Evolutionary conservation across 2,797 vertebrate species (phyloP), one percentile per base, ranked within the genome.

Genomic region (Otolemur crassicaudatus): DNA sequence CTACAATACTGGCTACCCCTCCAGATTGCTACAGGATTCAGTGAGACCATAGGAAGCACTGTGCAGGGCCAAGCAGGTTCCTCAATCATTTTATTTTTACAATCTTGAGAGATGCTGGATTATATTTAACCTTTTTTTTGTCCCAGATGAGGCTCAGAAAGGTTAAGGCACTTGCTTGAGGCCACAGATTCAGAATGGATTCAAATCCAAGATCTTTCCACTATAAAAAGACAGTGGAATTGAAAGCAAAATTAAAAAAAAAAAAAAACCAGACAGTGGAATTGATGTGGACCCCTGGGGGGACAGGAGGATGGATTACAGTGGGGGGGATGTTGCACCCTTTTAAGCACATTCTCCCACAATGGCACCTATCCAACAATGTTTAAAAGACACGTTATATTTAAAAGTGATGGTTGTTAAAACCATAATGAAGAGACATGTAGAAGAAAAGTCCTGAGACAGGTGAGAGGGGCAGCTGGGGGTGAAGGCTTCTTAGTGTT

Each of bases 311-410:
- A 49, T n/a, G 81, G 80, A 75, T 63, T 5, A 31, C 4, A 63
- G 25, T 5, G 10, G 13, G 49, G 46, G n/a, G 20, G 9, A n/a
- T 1, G 6, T 7, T 20, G 25, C 3, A 4, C 34, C 60, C 53
- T 61, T 82, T 34, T 20, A 53, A 87, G 76, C 76, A 86, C 49
- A 53, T 58, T 72, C 90, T 67, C 76, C 72, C 29, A 29, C 87
- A 58, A 43, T 17, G 53, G 20, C 11, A 31, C 63, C 82, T 80
- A 82, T 85, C 92, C 46, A 46, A 31, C 27, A 56, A 80, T 34
- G 90, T 86, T 73, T 90, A 69, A 79, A 94, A 87, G 95, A 37
- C 16, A 81, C 17, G 79, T 27, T 31, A 53, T 17, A 16, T 53
- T 53, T 53, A 53, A 27, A 69, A 29, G 65, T 0, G 5, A 80